These are phyloP conservation scores for Stichodactyla helianthus DNA, from an alignment of 64 coral and sea anemone genomes.

Conservation along the genomic window DNA sequence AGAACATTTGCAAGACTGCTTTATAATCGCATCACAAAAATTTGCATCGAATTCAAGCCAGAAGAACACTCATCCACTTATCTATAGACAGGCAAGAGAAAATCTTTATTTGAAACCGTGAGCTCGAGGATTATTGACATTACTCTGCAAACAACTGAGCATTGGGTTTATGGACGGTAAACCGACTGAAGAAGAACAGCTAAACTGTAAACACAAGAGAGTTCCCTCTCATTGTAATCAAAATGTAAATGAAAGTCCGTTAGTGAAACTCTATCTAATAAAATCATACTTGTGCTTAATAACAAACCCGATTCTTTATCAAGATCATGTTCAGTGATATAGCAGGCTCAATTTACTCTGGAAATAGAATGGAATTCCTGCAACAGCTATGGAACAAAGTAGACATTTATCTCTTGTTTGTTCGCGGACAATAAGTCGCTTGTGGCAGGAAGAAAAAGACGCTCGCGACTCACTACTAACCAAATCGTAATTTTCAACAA, in stretches of 20 bases:
- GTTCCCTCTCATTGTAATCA: background rate
- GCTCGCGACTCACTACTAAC: background rate
- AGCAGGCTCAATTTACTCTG: background rate
- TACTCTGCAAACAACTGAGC: background rate
- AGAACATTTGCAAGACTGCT: conserved; percentile 54
- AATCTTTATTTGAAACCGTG: background rate
- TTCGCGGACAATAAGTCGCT: background rate
- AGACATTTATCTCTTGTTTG: background rate
- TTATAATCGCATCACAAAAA: background rate
- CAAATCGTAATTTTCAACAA: background rate
- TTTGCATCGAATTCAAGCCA: conserved; percentile 2
- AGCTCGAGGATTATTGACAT: background rate
- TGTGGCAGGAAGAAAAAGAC: background rate
- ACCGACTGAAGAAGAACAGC: background rate
- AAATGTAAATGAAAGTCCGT: background rate
- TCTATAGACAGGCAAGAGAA: background rate
- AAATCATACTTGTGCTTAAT: background rate
- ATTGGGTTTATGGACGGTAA: background rate
- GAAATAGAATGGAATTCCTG: background rate
- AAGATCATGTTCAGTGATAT: background rate
- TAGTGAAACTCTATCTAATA: conserved; percentile 1
- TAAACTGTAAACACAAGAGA: background rate
- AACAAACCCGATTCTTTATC: background rate
- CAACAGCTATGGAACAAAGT: background rate
- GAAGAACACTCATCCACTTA: background rate